Evolutionary conservation across 2,113 vertebrate genomes (phyloP), one percentile per base, ranked within the genome.

Genomic region (Megatriorchis doriae): DNA sequence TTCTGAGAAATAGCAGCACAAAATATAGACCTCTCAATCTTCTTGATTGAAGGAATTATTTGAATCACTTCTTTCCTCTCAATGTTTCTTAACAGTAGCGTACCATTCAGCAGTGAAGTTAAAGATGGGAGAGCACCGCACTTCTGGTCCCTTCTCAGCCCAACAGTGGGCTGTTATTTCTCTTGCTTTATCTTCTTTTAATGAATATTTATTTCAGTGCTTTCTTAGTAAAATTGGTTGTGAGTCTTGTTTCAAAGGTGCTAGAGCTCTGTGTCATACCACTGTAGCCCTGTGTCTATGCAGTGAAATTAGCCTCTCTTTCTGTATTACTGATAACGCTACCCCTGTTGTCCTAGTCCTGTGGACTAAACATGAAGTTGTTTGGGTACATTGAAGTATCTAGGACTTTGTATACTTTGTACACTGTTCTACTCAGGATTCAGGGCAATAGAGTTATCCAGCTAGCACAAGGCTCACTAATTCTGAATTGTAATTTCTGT

Each of bases 251-350:
- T 81, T 45, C 0, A 4, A 70, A 29, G 36, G 32, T 56, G 27
- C 34, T 77, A 2, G 4, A 68, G 13, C 36, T 71, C 71, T 59
- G 16, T 72, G 25, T 52, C 70, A 25, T 50, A 6, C 25, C 16
- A 2, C 2, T n/a, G 16, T 29, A 63, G 42, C 36, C 21, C 48
- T 6, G 0, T 48, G 47, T 16, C 42, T 11, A 0, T 16, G 29
- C 21, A n/a, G 48, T 17, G 65, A 43, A 17, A 67, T 2, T 36
- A 85, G 10, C 16, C 22, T 17, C n/a, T 67, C 14, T 40, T 20
- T 16, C 47, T 59, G 27, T 62, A 23, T 27, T 55, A 15, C 32
- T 84, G 40, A 3, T 53, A 59, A 9, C 34, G 21, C 9, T 36
- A 36, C 6, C 20, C 38, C 15, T 56, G 23, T n/a, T 79, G 31